Base-by-base conservation (phyloP, 2,113 vertebrate genomes). In the Cariama cristata region DNA sequence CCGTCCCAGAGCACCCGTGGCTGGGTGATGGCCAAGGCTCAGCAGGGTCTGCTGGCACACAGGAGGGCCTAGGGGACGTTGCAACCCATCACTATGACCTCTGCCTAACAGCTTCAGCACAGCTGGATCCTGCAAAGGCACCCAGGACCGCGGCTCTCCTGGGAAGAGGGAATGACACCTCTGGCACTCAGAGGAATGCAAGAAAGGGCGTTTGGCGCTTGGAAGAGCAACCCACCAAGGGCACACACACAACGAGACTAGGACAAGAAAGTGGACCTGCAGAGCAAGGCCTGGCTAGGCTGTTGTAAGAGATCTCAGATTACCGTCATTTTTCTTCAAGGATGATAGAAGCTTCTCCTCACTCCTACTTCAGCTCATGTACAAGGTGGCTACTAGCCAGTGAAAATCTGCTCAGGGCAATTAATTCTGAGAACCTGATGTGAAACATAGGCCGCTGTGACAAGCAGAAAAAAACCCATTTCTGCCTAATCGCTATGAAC, bases 1-100 rank as follows among this genome's bases (percentile, higher is more conserved):
- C 32, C 1, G 0, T 23, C 60, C 27, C 68, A 63, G 22, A 55
- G 44, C 24, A 50, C 20, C 11, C 5, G 63, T 0, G 2, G 38
- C 16, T 45, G 44, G 12, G 12, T 63, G 44, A 28, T 32, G 49
- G 24, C 17, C 0, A 2, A 71, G 32, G 66, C 59, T 59, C 55
- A 49, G 44, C 58, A 27, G 44, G 52, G 14, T 66, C 44, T 77
- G 58, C 62, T 38, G 32, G 55, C 22, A 59, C 60, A 19, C 24
- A 58, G 30, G 16, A 24, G 69, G 42, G 15, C 49, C 42, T 56
- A 55, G 49, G 18, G 24, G 52, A 72, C 66, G 35, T 5, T 3
- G 45, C 38, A 77, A 14, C 33, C 17, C 33, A 59, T 26, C 0
- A 3, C 58, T 40, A 12, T 5, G 20, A 53, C 17, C 38, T 59